These are phyloP conservation scores for Salarias fasciatus DNA, from an alignment of 2,797 vertebrate species.

Conservation along the genomic window DNA sequence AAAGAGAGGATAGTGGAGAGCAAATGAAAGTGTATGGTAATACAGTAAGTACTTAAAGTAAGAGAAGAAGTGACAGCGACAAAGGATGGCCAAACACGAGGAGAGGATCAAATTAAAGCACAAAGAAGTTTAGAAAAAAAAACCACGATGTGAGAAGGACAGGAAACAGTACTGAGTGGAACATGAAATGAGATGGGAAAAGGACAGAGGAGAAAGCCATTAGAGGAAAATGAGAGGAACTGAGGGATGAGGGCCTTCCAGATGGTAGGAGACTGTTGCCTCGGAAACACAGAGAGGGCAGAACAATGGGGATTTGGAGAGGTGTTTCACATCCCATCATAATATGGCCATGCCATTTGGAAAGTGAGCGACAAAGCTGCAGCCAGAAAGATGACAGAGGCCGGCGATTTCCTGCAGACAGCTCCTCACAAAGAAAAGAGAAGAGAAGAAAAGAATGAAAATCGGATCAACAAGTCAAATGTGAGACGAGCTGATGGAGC, in stretches of 20 bases:
- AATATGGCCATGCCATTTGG: slow-evolving; percentile 67
- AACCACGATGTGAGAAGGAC: slow-evolving; percentile 18
- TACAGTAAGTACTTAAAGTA: slow-evolving; percentile 21
- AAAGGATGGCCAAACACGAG: slow-evolving; percentile 4
- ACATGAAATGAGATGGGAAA: slow-evolving; percentile 29
- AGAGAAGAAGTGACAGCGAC: not conserved
- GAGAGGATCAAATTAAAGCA: slow-evolving; percentile 22
- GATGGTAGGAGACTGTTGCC: slow-evolving; percentile 84
- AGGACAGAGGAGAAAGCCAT: slow-evolving; percentile 63
- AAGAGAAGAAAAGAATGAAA: not conserved
- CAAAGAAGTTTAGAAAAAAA: not conserved
- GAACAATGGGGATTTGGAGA: slow-evolving; percentile 84
- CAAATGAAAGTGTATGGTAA: slow-evolving; percentile 22
- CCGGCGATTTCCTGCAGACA: slow-evolving; percentile 27
- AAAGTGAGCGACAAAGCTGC: slow-evolving; percentile 36
- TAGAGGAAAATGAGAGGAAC: slow-evolving; percentile 70
- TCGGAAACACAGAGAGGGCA: slow-evolving; percentile 83
- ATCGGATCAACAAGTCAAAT: slow-evolving; percentile 42
- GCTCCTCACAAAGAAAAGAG: slow-evolving; percentile 18
- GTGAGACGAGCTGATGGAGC: slow-evolving; percentile 22
- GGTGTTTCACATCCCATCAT: slow-evolving; percentile 72
- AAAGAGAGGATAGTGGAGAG: slow-evolving; percentile 3
- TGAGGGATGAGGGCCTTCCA: slow-evolving; percentile 79
- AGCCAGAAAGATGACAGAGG: slow-evolving; percentile 37
- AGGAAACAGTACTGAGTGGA: slow-evolving; percentile 22